These are phyloP conservation scores for Crenichthys baileyi DNA, from an alignment of 2,797 vertebrate species.

Conservation along the genomic window DNA sequence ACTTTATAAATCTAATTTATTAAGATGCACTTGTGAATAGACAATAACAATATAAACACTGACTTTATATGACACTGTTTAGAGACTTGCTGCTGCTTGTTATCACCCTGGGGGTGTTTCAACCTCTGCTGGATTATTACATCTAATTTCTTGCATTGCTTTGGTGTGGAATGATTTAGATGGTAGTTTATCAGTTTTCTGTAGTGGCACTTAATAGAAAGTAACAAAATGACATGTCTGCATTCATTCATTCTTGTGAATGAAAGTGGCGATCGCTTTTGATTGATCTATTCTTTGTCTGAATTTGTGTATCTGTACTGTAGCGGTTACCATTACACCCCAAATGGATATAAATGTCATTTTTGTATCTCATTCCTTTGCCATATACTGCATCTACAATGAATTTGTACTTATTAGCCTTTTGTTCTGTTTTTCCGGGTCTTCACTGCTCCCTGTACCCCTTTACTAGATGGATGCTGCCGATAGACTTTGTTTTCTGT, in stretches of 20 bases:
- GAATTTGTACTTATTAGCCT: neutral
- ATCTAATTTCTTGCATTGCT: no score
- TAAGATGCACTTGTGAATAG: no score
- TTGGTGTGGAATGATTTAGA: no score
- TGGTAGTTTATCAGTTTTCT: no score
- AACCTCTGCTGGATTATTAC: neutral
- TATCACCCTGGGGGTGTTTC: no score
- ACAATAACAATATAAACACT: no score
- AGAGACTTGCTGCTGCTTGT: no score
- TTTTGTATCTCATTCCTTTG: neutral
- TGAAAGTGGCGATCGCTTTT: neutral
- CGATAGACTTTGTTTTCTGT: constrained; percentile 22
- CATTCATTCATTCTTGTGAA: neutral
- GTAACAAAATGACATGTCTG: neutral
- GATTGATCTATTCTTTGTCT: no score
- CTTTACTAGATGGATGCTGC: constrained; percentile 26
- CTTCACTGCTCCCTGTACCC: neutral
- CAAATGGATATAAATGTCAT: neutral
- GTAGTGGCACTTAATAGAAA: neutral
- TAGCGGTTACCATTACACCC: neutral
- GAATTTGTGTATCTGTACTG: neutral
- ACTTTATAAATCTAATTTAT: no score
- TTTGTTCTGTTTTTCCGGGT: neutral
- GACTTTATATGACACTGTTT: no score
- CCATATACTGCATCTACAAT: neutral